Evolutionary conservation across 2,113 vertebrate species (phyloP).

Genomic region (Corythoichthys intestinalis): DNA sequence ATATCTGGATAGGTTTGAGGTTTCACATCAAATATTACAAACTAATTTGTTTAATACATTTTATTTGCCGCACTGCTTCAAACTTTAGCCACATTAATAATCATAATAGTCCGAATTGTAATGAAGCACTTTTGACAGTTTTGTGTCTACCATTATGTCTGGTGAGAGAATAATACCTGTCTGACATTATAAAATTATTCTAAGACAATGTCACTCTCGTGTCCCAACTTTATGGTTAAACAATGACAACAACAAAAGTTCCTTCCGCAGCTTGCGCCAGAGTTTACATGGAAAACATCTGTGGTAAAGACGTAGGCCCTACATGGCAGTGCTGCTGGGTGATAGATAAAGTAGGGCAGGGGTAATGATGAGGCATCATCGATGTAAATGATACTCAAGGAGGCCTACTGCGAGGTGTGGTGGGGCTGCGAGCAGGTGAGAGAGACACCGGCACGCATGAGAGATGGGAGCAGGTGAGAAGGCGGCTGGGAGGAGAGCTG

Average conservation of each 20-base stretch:
- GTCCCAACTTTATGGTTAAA: conserved; percentile 9
- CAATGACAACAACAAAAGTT: conserved; percentile 19
- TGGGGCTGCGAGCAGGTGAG: conserved; percentile 44
- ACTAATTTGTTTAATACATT: too few species aligned
- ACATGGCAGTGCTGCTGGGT: conserved; percentile 54
- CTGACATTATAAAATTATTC: not conserved
- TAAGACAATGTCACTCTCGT: not conserved
- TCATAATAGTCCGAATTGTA: too few species aligned
- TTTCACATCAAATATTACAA: too few species aligned
- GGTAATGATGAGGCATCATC: conserved; percentile 79
- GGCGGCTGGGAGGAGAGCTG: conserved; percentile 44
- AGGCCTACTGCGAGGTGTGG: conserved; percentile 49
- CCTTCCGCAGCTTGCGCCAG: conserved; percentile 12
- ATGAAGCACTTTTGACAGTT: too few species aligned
- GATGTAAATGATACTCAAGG: conserved; percentile 78
- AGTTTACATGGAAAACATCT: not conserved
- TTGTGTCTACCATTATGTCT: not conserved
- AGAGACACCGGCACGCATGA: conserved; percentile 54
- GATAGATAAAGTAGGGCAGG: conserved; percentile 73
- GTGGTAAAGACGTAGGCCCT: conserved; percentile 17
- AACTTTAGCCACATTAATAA: too few species aligned
- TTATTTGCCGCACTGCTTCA: too few species aligned
- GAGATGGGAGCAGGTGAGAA: conserved; percentile 65
- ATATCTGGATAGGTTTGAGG: too few species aligned
- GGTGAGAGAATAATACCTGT: not conserved